phyloP scores from a whole-genome alignment of 2,113 vertebrate genomes.

The Megalops atlanticus region DNA sequence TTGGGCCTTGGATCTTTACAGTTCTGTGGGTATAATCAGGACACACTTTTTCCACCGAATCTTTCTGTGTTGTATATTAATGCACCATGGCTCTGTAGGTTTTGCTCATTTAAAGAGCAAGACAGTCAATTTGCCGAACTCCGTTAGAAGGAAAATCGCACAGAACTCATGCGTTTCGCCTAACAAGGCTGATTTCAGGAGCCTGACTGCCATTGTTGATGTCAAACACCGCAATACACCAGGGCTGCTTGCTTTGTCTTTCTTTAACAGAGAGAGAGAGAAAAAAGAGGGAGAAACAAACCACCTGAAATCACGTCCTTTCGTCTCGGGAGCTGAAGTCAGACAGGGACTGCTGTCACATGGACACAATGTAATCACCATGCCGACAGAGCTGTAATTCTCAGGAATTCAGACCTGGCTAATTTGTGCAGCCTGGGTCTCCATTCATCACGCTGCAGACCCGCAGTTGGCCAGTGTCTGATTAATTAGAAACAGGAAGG shows the following conservation, averaged over 20 bases:
- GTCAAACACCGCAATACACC: background rate
- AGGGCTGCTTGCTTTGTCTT: constrained; percentile 9
- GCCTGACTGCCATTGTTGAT: constrained; percentile 11
- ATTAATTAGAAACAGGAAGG: constrained; percentile 15
- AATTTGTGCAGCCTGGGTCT: constrained; percentile 1
- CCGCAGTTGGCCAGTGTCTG: background rate
- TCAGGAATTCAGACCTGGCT: constrained; percentile 21
- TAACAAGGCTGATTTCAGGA: constrained; percentile 6
- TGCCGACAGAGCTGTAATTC: constrained; percentile 27
- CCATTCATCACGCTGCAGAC: background rate
- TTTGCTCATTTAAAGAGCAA: constrained; percentile 18
- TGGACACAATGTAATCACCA: constrained; percentile 21
- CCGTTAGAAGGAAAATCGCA: constrained; percentile 6
- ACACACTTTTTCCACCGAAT: background rate
- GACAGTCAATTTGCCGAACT: constrained; percentile 22
- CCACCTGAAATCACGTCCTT: background rate
- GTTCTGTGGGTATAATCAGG: background rate
- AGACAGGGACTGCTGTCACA: constrained; percentile 9
- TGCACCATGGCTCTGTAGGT: constrained; percentile 2
- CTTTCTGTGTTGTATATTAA: constrained; percentile 1
- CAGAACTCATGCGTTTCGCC: background rate
- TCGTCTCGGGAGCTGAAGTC: constrained; percentile 2
- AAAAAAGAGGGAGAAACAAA: constrained; percentile 12
- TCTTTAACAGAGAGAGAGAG: constrained; percentile 7
- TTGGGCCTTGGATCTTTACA: constrained; percentile 5